Conservation (phyloP, 2,888 invertebrate genomes). For the Hemistola chrysoprasaria region DNA sequence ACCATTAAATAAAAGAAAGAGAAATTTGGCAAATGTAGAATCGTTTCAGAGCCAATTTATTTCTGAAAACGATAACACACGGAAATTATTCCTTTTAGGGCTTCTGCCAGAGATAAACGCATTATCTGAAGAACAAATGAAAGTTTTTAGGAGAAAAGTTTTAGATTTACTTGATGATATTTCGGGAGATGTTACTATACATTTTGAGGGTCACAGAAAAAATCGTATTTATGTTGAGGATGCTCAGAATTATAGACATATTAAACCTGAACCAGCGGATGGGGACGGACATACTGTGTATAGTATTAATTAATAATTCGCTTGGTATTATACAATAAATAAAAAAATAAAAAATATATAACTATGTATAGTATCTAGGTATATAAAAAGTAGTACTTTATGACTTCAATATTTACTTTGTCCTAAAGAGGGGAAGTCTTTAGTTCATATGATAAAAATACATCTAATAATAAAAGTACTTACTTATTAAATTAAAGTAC, state of each 20-base stretch:
- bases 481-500: too few species aligned
- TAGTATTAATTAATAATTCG: not conserved
- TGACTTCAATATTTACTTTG: too few species aligned
- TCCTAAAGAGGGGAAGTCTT: too few species aligned
- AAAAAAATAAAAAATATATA: too few species aligned
- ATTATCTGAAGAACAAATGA: slow-evolving; percentile 46
- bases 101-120: slow-evolving; percentile 46
- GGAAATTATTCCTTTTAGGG: slow-evolving; percentile 44
- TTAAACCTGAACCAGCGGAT: slow-evolving; percentile 11
- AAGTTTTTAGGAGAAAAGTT: slow-evolving; percentile 45
- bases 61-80: slow-evolving; percentile 24
- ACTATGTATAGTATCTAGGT: too few species aligned
- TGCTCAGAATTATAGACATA: not conserved
- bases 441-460: too few species aligned
- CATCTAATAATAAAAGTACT: too few species aligned
- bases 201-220: slow-evolving; percentile 19
- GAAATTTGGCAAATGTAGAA: slow-evolving; percentile 16
- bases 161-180: slow-evolving; percentile 42
- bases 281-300: slow-evolving; percentile 1
- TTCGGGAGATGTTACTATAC: slow-evolving; percentile 25
- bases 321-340: too few species aligned
- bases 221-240: not conserved
- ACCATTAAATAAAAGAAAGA: slow-evolving; percentile 14
- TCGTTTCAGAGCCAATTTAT: not conserved
- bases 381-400: too few species aligned